Conservation (phyloP, 64 coral and sea anemone genomes). For the Actinia equina region DNA sequence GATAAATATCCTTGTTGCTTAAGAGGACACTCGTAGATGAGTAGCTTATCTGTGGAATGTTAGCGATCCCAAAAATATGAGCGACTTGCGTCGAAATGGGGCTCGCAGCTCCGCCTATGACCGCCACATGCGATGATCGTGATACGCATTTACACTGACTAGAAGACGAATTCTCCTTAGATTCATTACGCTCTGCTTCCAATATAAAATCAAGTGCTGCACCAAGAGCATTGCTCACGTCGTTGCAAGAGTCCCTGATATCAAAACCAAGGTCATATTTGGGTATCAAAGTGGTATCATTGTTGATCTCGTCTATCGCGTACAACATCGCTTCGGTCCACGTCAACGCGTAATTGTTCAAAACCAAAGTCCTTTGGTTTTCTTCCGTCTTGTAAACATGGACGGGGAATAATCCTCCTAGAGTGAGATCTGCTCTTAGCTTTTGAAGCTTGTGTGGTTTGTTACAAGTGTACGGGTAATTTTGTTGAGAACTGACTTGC, state of each 20-base stretch:
- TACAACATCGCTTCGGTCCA: constrained; percentile 94
- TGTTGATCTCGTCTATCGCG: constrained; percentile 67
- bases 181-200: neutral
- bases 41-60: constrained; percentile 84
- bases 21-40: constrained; percentile 77
- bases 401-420: constrained; percentile 77
- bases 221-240: constrained; percentile 54
- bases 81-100: constrained; percentile 71
- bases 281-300: constrained; percentile 16
- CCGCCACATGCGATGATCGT: constrained; percentile 49
- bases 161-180: constrained; percentile 2
- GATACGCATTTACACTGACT: neutral
- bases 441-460: neutral
- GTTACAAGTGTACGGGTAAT: neutral
- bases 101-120: constrained; percentile 76
- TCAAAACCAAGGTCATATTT: constrained; percentile 71
- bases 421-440: constrained; percentile 21
- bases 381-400: constrained; percentile 29
- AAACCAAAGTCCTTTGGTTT: constrained; percentile 25
- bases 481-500: neutral
- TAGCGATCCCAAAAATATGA: constrained; percentile 51
- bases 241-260: constrained; percentile 88
- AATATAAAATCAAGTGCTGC: constrained; percentile 66
- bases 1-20: constrained; percentile 65
- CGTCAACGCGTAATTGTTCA: constrained; percentile 67